Evolutionary conservation across 2,888 invertebrate genomes (phyloP), one percentile per base, ranked within the genome.

Genomic region (Ametastegia equiseti): DNA sequence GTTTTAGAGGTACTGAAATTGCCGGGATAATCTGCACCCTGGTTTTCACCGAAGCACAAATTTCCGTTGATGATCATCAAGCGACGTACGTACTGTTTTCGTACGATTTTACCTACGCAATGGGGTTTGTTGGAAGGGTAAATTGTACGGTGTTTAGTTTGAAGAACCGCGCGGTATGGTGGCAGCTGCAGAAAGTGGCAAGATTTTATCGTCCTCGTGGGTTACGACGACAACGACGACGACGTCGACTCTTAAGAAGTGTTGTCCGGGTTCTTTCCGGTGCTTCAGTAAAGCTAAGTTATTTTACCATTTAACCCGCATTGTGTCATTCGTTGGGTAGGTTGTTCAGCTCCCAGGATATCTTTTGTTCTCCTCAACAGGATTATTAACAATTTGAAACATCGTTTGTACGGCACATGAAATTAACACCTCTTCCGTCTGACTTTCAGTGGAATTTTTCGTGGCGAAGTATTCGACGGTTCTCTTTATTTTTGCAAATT

Each of bases 251-350:
- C 54, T 75, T 75, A 9, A 50, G 33, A 54, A 60, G 60, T 30
- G 36, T 36, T 67, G 39, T 54, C 75, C 75, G 50, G 75, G 33
- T 75, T 54, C 50, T 54, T 75, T 75, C 75, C 75, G 75, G 75
- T 36, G 15, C 75, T 75, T 19, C 11, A 75, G 13, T n/a, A 30
- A 47, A 47, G 4, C 33, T 9, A 19, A 54, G 42, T 71, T 47
- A 71, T 45, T 47, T 45, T 27, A 45, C 45, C 15, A 27, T n/a
- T 19, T 45, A 45, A n/a, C 42, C n/a, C 42, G 30, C 30, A 39
- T 42, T 42, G 69, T 42, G 27, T 27, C 42, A 45, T 71, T 71
- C 0, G 15, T 30, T 11, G 15, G 3, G 60, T 30, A 30, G 60
- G 30, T 30, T 15, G 15, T 60, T 6, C 27, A 30, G 15, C 60